Percentiles rank a stretch among this genome's conserved stretches.
phyloP scores from a whole-genome alignment of 2,888 invertebrate genomes.

The Pseudolycoriella hygida region DNA sequence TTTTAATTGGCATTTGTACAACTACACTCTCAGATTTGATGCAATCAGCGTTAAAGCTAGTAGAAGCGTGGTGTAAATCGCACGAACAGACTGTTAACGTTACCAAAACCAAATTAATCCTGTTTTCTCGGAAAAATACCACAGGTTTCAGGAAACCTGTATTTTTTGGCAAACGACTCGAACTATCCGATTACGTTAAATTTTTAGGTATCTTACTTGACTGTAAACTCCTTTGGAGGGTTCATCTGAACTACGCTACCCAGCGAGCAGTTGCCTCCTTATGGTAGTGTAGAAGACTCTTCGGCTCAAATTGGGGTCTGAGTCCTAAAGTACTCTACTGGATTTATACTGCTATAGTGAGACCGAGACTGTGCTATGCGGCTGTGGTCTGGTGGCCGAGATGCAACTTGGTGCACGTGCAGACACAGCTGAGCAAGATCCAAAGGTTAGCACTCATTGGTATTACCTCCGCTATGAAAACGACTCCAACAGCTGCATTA shows the following conservation, averaged over 20 bases:
- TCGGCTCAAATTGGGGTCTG: neutral
- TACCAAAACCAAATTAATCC: too few species aligned
- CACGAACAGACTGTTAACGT: too few species aligned
- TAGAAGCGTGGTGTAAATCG: too few species aligned
- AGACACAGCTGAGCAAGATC: neutral
- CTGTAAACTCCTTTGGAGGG: neutral
- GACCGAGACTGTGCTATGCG: neutral
- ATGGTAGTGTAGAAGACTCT: neutral
- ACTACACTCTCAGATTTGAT: too few species aligned
- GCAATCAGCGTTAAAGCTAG: too few species aligned
- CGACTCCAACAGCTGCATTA: slow-evolving; percentile 1
- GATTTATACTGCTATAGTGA: neutral
- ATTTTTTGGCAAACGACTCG: too few species aligned
- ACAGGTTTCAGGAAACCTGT: too few species aligned
- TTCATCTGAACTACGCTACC: neutral
- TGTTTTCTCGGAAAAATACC: too few species aligned
- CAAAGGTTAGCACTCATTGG: neutral
- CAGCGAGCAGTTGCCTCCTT: neutral
- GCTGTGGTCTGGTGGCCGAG: neutral
- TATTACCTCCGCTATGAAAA: neutral
- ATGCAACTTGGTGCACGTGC: neutral
- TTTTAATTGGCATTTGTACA: too few species aligned
- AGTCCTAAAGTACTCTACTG: neutral
- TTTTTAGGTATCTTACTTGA: neutral
- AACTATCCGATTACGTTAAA: neutral